Evolutionary conservation across 2,113 vertebrate species (phyloP).

Genomic region (Tyto alba): DNA sequence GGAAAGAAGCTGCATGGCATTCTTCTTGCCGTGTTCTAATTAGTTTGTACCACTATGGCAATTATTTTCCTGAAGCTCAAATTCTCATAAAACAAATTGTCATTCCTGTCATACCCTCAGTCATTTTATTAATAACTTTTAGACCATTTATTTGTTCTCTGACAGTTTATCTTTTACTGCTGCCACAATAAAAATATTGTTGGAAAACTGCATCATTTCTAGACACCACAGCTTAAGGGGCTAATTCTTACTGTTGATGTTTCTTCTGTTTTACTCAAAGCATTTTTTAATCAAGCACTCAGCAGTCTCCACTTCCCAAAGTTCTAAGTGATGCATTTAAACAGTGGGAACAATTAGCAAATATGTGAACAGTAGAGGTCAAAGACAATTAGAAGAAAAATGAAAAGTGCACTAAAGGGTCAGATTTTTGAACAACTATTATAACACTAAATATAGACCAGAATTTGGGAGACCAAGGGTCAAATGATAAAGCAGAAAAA

Average conservation of each 20-base stretch:
- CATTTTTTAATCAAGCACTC: not conserved
- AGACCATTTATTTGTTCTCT: not conserved
- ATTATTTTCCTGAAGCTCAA: not conserved
- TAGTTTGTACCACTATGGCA: not conserved
- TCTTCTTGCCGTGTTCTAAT: not conserved
- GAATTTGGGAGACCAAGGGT: not conserved
- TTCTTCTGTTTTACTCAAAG: not conserved
- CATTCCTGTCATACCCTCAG: not conserved
- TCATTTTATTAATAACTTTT: not conserved
- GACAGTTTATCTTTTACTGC: not conserved
- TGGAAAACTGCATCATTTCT: not conserved
- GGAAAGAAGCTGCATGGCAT: not conserved
- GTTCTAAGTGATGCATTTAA: not conserved
- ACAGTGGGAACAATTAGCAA: not conserved
- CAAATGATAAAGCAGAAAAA: not conserved
- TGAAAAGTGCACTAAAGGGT: not conserved
- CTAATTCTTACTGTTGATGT: not conserved
- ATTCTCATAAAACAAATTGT: not conserved
- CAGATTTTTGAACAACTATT: not conserved
- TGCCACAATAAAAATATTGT: not conserved
- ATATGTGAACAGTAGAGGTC: not conserved
- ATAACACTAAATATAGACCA: not conserved
- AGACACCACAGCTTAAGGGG: not conserved
- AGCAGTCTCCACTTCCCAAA: not conserved
- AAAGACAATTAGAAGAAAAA: not conserved